Conservation (phyloP, 2,797 vertebrate species). For the Micrastur ruficollis region DNA sequence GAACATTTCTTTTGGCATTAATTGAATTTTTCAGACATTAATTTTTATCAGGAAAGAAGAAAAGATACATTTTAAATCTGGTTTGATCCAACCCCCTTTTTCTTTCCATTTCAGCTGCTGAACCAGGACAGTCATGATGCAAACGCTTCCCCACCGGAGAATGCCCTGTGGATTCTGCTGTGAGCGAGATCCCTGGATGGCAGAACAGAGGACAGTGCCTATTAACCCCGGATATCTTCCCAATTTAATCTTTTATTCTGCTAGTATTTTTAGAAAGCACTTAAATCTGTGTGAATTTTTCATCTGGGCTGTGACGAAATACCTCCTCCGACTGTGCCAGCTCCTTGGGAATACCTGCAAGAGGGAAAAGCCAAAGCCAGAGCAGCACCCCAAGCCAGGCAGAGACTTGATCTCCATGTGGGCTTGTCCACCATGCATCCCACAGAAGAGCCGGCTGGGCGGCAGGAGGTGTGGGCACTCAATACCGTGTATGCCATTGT, state of each 20-base stretch:
- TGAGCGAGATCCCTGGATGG: rapidly evolving
- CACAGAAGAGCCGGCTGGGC: rapidly evolving
- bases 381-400: not conserved
- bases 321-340: not conserved
- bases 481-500: rapidly evolving
- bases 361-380: not conserved
- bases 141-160: not conserved
- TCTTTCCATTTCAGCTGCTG: not conserved
- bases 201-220: not conserved
- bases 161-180: not conserved
- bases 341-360: not conserved
- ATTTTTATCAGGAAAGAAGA: not conserved
- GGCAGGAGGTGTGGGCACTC: rapidly evolving
- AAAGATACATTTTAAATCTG: not conserved
- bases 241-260: not conserved
- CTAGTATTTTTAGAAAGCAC: not conserved
- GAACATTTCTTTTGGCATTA: not conserved
- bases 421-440: not conserved
- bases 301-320: not conserved
- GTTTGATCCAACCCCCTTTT: not conserved
- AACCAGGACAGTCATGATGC: not conserved
- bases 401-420: rapidly evolving
- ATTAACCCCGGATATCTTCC: not conserved
- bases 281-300: not conserved
- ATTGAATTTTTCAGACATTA: not conserved